Evolutionary conservation across 1,140 invertebrate species (phyloP).

Genomic region (Piezodorus guildinii): DNA sequence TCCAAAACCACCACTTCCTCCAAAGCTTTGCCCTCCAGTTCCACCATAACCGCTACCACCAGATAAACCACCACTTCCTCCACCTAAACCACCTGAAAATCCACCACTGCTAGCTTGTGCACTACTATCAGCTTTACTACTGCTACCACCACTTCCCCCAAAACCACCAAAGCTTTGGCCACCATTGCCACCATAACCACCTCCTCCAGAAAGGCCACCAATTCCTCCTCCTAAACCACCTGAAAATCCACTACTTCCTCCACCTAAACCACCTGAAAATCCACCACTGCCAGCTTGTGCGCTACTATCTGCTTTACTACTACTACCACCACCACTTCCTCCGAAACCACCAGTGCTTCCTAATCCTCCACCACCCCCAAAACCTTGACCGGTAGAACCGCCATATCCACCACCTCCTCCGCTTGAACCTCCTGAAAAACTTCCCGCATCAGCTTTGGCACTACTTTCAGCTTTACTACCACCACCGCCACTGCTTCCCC

Average conservation of each 20-base stretch:
- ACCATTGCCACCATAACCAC: not conserved
- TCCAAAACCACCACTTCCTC: not conserved
- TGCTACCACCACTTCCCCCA: not conserved
- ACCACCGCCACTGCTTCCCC: not conserved
- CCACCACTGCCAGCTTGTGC: too few species aligned
- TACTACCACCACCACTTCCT: not conserved
- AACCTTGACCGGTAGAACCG: not conserved
- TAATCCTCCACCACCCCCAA: not conserved
- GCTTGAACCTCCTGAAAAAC: too few species aligned
- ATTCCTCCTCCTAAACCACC: not conserved
- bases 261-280: too few species aligned
- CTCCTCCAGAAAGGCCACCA: not conserved
- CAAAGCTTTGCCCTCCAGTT: not conserved
- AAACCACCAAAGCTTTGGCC: not conserved
- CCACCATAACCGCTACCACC: not conserved
- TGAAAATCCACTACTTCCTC: not conserved
- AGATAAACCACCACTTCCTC: not conserved
- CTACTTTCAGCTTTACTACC: not conserved
- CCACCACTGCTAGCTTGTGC: too few species aligned
- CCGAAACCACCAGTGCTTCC: not conserved
- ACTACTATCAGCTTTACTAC: not conserved
- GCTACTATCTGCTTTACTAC: not conserved
- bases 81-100: too few species aligned
- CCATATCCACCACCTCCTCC: not conserved
- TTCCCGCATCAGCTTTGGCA: too few species aligned